Base-by-base conservation (phyloP, 2,797 vertebrate genomes). In the Cuniculus paca region DNA sequence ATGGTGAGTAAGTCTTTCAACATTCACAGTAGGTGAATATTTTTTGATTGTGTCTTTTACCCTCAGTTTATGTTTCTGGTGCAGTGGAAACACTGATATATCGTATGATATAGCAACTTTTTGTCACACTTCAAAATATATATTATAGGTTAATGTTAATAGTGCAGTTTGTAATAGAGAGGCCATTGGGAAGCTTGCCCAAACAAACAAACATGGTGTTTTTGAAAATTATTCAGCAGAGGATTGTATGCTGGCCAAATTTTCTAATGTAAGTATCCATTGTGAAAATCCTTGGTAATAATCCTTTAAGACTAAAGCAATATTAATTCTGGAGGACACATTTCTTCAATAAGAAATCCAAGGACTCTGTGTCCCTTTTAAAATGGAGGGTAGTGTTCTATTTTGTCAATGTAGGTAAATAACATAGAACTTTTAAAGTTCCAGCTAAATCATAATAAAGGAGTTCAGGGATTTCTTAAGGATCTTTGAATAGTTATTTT, bases 231-330 rank as follows among this genome's bases (percentile, higher is more conserved):
- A 10, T 85, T 89, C 61, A 88, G 60, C 80, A 70, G 95, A 93
- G 96, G 81, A 68, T 56, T 90, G 17, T 84, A 16, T 61, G 45
- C 34, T 45, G 52, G 17, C 85, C 95, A 60, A 10, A 63, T 95
- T 97, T 61, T 94, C 90, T 95, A 77, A 26, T 65, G 16, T 93
- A 45, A 24, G 12, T 89, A 26, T 90, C 90, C 52, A 16, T 12
- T 88, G 3, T 96, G 70, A 95, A 92, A 80, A 87, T 80, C 2
- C 60, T 96, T 94, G 94, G 36, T 88, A 88, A 91, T 89, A 95
- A 75, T 72, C 24, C 36, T 84, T 83, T 90, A n/a, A 54, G 11
- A 3, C 5, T 42, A 65, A 91, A 22, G 39, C 45, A 93, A 34
- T 87, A 36, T 77, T 83, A 34, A 77, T 95, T 96, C 91, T 70